These are phyloP conservation scores for Melanostoma mellinum DNA, from an alignment of 2,888 invertebrate genomes.

Conservation along the genomic window DNA sequence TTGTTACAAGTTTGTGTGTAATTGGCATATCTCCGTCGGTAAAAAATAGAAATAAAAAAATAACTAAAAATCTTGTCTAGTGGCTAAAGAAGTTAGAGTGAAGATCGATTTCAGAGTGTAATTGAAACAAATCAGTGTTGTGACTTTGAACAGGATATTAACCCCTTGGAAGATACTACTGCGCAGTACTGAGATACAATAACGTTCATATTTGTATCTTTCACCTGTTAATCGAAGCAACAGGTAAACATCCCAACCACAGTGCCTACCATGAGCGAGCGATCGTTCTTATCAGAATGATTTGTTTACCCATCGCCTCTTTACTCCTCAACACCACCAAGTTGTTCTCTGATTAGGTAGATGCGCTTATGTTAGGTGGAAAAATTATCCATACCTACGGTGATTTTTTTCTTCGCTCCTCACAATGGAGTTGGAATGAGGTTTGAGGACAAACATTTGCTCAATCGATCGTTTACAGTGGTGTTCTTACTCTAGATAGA, in stretches of 20 bases:
- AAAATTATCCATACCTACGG: constrained; percentile 4
- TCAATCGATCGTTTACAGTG: constrained; percentile 50
- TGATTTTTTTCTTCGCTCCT: constrained; percentile 12
- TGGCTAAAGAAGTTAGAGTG: not conserved
- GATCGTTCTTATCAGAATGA: constrained; percentile 65
- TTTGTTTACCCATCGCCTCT: constrained; percentile 55
- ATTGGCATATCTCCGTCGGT: constrained; percentile 61
- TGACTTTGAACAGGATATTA: constrained; percentile 58
- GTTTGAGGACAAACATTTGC: constrained; percentile 52
- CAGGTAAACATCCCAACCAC: constrained; percentile 67
- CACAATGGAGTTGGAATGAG: not conserved
- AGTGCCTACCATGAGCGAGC: constrained; percentile 7
- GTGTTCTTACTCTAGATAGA: constrained; percentile 66
- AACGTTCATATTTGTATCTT: constrained; percentile 32
- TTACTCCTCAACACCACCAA: not conserved
- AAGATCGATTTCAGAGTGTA: not conserved
- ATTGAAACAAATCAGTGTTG: constrained; percentile 26
- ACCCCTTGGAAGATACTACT: constrained; percentile 2
- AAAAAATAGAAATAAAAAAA: constrained; percentile 12
- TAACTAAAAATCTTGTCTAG: not conserved
- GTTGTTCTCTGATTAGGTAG: constrained; percentile 53
- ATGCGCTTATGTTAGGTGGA: constrained; percentile 41
- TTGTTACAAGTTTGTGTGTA: constrained; percentile 15
- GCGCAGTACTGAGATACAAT: constrained; percentile 51
- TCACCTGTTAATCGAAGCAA: constrained; percentile 70